phyloP scores from a whole-genome alignment of 2,113 vertebrate species.

The Phylloscopus trochilus region DNA sequence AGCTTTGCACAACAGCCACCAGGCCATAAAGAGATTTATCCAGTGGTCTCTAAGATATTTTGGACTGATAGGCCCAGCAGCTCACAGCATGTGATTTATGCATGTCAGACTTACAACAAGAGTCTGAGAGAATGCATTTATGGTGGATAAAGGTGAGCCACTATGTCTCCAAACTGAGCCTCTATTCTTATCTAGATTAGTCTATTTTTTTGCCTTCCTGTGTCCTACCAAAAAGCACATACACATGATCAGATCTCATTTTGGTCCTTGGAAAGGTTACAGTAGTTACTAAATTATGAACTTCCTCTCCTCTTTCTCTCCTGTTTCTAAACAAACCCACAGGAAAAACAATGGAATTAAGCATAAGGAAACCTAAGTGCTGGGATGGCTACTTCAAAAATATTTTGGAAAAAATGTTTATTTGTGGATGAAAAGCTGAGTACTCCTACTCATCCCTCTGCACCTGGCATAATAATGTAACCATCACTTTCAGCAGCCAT shows the following conservation, averaged over 20 bases:
- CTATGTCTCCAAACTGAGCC: not conserved
- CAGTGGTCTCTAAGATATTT: slow-evolving; percentile 7
- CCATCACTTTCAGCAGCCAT: not conserved
- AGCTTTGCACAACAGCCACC: not conserved
- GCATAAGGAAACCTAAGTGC: not conserved
- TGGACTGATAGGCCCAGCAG: not conserved
- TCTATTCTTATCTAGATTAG: not conserved
- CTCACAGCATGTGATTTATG: not conserved
- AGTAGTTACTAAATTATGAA: not conserved
- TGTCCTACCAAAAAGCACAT: not conserved
- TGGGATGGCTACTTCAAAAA: not conserved
- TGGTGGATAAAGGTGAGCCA: not conserved
- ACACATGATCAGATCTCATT: not conserved
- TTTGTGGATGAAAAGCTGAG: not conserved
- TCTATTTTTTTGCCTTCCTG: not conserved
- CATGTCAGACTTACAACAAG: not conserved
- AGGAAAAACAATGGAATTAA: not conserved
- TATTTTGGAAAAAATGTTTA: not conserved
- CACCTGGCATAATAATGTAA: not conserved
- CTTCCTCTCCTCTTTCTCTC: not conserved
- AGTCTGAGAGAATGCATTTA: not conserved
- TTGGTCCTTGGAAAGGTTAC: not conserved
- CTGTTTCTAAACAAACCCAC: not conserved
- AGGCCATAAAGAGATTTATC: not conserved
- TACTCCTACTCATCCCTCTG: not conserved